Base-by-base conservation (phyloP, 2,888 invertebrate genomes). In the Dermolepida albohirtum region DNA sequence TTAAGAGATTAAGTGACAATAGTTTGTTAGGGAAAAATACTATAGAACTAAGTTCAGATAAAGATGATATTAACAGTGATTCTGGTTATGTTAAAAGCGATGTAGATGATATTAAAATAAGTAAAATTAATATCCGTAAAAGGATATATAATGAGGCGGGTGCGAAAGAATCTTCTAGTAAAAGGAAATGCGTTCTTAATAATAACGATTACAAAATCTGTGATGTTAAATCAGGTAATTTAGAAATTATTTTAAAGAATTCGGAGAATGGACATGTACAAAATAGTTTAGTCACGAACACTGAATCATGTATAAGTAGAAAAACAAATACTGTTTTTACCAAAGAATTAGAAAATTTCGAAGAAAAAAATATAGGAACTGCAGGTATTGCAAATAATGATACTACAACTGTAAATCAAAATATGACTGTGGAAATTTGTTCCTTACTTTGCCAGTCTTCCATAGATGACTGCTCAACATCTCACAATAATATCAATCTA, bases 11-110 rank as follows among this genome's bases (percentile, higher is more conserved):
- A 16, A n/a, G 2, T n/a, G 34, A 17, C 8, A 34, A 14, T 27
- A 43, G 2, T 43, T 44, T 43, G 6, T 22, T 27, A 12, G 22
- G 34, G 8, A 12, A 44, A 43, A 12, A 29, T 14, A 7, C 27
- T 27, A 8, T 16, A 27, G 14, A 34, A 29, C 10, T 2, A 11
- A 11, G 1, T 41, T 41, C n/a, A 4, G 51, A 54, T 65, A 65
- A 16, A 12, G 54, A 47, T 16, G 67, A 67, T 51, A 12, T 41
- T 40, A 40, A 27, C 22, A 68, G 64, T 29, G 54, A 68, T 55
- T 68, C 68, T 1, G 68, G 68, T 4, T 68, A 68, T 64, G 16
- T 47, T 7, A 68, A 54, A 47, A 68, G 68, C n/a, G 68, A 68
- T 40, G 27, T 44, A n/a, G 68, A 68, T 47, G 17, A 65, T 22